Base-by-base conservation (phyloP, 2,888 invertebrate genomes). In the Hoplodrina ambigua region DNA sequence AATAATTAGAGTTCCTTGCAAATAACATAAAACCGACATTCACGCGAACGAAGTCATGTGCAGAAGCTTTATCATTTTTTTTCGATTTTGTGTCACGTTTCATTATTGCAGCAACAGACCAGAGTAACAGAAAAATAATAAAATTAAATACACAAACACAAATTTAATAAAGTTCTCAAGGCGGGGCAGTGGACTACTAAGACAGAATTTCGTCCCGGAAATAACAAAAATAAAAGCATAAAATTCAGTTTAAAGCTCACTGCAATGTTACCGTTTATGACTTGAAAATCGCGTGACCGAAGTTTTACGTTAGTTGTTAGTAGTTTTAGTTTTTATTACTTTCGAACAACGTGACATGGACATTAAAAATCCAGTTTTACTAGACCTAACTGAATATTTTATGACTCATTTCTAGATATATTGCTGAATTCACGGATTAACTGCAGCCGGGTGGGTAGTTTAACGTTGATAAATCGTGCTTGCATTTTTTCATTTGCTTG, bases 311-410 rank as follows among this genome's bases (percentile, higher is more conserved):
- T 54, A 63, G 61, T 68, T 62, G 66, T 54, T 50, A 56, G 59
- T 55, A 55, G 65, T 72, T 75, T 61, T 55, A 59, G 75, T 73
- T 78, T 78, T 78, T 75, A 70, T 75, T 55, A 69, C 61, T 71
- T 58, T 75, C 57, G 4, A 64, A 56, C 60, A 66, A 69, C 73
- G 64, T 69, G 66, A 76, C 70, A 52, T 49, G 56, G 54, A 66
- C 73, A 70, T 78, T 72, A 75, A 80, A 73, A 72, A 70, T 70
- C 30, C 66, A 17, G 41, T 49, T 64, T 63, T 54, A 66, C 59
- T 57, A 55, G 33, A 66, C 41, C 11, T 66, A 57, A 65, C 49
- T 72, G 72, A 68, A 77, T 74, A 75, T 75, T 75, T 78, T 69
- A 78, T 50, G 44, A 60, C 15, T 30, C 8, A 37, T 70, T 73